Conservation (phyloP, 2,113 vertebrate genomes). For the Natator depressus region DNA sequence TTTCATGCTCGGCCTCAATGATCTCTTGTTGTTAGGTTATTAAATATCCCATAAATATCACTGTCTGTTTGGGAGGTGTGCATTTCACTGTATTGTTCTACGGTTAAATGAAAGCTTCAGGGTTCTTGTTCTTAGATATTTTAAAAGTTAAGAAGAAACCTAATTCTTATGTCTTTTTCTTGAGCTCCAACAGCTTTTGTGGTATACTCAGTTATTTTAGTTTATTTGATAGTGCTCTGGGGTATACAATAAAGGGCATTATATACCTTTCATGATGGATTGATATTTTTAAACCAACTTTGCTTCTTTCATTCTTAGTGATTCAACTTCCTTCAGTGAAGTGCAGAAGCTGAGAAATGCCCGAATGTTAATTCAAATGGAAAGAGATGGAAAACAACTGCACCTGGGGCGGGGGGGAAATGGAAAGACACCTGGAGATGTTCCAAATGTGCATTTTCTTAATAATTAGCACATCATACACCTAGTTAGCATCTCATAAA, state of each 20-base stretch:
- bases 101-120: not conserved
- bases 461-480: slow-evolving; percentile 84
- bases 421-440: slow-evolving; percentile 75
- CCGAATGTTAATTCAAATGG: slow-evolving; percentile 51
- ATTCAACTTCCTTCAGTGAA: not conserved
- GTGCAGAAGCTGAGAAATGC: slow-evolving; percentile 27
- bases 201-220: not conserved
- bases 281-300: not conserved
- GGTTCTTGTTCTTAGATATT: not conserved
- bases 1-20: slow-evolving; percentile 1
- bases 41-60: slow-evolving; percentile 21
- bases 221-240: not conserved
- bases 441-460: slow-evolving; percentile 78
- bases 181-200: not conserved
- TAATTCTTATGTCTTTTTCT: not conserved
- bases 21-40: not conserved
- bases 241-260: not conserved
- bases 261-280: not conserved
- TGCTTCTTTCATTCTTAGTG: not conserved
- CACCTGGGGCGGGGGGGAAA: slow-evolving; percentile 60
- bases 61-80: not conserved
- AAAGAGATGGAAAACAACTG: slow-evolving; percentile 61
- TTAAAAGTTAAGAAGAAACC: not conserved
- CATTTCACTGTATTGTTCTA: not conserved
- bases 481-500: slow-evolving; percentile 85